These are phyloP conservation scores for Rhea americana DNA, from an alignment of 2,113 vertebrate genomes.

Conservation along the genomic window DNA sequence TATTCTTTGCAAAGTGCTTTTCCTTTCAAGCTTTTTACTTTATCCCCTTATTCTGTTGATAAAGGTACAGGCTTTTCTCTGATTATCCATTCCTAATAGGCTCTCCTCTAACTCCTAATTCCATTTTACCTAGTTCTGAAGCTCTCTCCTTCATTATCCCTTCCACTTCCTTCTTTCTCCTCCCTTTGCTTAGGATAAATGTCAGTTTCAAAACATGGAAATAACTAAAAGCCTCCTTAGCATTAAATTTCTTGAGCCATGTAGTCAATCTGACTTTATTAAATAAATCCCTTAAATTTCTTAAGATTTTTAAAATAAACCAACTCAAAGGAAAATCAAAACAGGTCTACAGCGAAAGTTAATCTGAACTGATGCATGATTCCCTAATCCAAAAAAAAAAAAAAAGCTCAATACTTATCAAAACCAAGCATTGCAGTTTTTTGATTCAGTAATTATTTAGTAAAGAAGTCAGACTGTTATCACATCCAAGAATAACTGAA, in stretches of 20 bases:
- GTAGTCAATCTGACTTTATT: conserved; percentile 6
- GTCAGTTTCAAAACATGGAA: conserved; percentile 24
- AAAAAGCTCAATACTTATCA: background rate
- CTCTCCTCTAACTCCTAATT: background rate
- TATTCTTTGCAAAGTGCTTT: background rate
- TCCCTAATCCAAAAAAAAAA: background rate
- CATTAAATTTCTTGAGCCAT: background rate
- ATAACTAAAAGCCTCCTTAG: background rate
- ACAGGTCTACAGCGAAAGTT: background rate
- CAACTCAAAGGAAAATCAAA: background rate
- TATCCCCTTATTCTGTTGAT: background rate
- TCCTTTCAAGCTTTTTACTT: background rate
- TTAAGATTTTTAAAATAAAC: conserved; percentile 16
- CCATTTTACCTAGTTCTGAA: background rate
- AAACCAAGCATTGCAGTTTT: background rate
- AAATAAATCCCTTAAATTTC: conserved; percentile 12
- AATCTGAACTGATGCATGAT: background rate
- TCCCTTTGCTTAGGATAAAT: conserved; percentile 4
- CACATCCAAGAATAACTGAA: conserved; percentile 7
- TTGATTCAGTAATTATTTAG: background rate
- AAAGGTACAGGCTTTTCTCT: background rate
- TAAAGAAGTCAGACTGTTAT: background rate
- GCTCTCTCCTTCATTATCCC: background rate
- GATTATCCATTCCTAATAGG: background rate
- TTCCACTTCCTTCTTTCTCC: background rate